phyloP scores from a whole-genome alignment of 2,797 vertebrate genomes.

The Channa striata region DNA sequence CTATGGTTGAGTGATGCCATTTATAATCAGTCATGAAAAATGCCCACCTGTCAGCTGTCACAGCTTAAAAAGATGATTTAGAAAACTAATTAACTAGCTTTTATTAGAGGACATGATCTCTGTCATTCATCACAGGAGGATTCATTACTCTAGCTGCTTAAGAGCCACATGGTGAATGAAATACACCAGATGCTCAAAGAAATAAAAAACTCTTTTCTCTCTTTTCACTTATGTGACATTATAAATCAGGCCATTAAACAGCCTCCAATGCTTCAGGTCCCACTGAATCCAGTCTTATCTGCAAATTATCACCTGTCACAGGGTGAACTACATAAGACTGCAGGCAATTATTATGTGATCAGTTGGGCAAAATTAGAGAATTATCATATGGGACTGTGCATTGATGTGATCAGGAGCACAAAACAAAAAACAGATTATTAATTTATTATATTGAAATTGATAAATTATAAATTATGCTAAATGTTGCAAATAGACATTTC shows the following conservation, averaged over 20 bases:
- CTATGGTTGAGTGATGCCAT: slow-evolving; percentile 41
- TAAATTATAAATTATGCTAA: neutral
- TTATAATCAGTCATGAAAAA: slow-evolving; percentile 54
- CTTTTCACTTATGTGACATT: slow-evolving; percentile 1
- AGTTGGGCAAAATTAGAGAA: neutral
- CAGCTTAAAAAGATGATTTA: slow-evolving; percentile 59
- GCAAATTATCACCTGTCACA: slow-evolving; percentile 9
- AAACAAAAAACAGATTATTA: neutral
- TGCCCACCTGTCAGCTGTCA: slow-evolving; percentile 39
- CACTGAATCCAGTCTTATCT: slow-evolving; percentile 13
- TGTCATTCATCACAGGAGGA: slow-evolving; percentile 43
- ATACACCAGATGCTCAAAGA: slow-evolving; percentile 25
- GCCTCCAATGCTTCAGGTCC: neutral
- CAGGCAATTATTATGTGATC: slow-evolving; percentile 12
- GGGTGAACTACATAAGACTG: neutral
- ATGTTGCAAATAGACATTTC: neutral
- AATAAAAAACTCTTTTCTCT: neutral
- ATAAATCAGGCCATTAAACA: slow-evolving; percentile 22
- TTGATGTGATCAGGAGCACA: neutral
- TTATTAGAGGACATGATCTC: slow-evolving; percentile 45
- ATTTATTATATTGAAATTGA: neutral
- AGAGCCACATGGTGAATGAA: slow-evolving; percentile 19
- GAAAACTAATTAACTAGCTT: slow-evolving; percentile 64
- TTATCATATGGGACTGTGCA: neutral
- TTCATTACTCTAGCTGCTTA: slow-evolving; percentile 15